phyloP scores from a whole-genome alignment of 2,888 invertebrate genomes.

The Cataglyphis cursor region DNA sequence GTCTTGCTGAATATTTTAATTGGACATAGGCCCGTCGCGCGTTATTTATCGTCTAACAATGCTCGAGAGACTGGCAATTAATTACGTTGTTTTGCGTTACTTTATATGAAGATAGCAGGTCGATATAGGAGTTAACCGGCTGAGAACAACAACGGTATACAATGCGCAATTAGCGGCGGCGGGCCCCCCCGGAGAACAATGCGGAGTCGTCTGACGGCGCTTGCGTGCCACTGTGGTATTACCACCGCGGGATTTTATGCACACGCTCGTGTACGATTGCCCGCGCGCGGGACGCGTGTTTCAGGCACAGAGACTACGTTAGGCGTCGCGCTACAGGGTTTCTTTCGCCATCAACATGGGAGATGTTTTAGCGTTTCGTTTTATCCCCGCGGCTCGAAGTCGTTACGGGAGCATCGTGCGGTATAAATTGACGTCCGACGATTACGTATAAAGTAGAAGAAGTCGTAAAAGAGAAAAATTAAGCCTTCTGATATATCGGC shows the following conservation, averaged over 20 bases:
- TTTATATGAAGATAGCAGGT: slow-evolving; percentile 86
- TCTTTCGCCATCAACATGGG: slow-evolving; percentile 45
- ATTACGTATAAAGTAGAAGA: slow-evolving; percentile 10
- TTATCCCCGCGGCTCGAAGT: slow-evolving; percentile 36
- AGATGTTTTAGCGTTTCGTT: slow-evolving; percentile 13
- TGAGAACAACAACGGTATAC: slow-evolving; percentile 84
- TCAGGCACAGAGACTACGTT: slow-evolving; percentile 26
- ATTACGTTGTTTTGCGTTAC: slow-evolving; percentile 86
- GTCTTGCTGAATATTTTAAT: slow-evolving; percentile 87
- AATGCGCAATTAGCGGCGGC: slow-evolving; percentile 85
- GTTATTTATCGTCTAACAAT: slow-evolving; percentile 87
- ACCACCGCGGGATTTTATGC: slow-evolving; percentile 61
- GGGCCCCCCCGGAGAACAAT: slow-evolving; percentile 79
- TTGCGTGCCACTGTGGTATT: slow-evolving; percentile 78
- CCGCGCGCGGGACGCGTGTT: slow-evolving; percentile 57
- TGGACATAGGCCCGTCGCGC: slow-evolving; percentile 80
- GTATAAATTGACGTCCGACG: slow-evolving; percentile 43
- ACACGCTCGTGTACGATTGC: slow-evolving; percentile 61
- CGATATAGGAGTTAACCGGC: slow-evolving; percentile 84
- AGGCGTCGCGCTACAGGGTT: slow-evolving; percentile 40
- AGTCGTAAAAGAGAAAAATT: background rate
- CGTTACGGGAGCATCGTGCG: slow-evolving; percentile 37
- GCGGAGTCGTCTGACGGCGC: slow-evolving; percentile 75
- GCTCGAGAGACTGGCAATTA: slow-evolving; percentile 86
- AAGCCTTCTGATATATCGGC: background rate